Percentiles rank a stretch among this genome's conserved stretches.
phyloP scores from a whole-genome alignment of 1,140 invertebrate genomes.

The Drosophila azteca region DNA sequence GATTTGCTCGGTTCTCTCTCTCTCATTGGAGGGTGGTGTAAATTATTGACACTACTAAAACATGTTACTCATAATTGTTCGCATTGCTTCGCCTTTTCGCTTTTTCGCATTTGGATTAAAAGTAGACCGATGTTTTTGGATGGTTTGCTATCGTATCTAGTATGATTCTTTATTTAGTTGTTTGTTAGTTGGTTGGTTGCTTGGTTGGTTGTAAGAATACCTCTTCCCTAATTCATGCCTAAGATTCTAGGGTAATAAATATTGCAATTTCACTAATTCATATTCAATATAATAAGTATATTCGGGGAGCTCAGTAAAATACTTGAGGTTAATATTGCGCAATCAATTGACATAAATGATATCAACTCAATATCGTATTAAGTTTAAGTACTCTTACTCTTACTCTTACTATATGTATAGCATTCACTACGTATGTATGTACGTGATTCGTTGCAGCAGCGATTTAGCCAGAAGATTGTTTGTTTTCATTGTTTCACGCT shows the following conservation, averaged over 20 bases:
- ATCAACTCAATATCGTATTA: conserved; percentile 49
- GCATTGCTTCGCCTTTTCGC: conserved; percentile 36
- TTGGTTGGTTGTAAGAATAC: conserved; percentile 30
- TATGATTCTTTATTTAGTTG: no score
- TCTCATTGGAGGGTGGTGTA: conserved; percentile 55
- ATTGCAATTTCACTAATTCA: conserved; percentile 45
- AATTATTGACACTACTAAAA: conserved; percentile 79
- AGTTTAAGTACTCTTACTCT: conserved; percentile 33
- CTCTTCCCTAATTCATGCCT: conserved; percentile 38
- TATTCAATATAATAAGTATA: conserved; percentile 29
- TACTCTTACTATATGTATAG: conserved; percentile 27
- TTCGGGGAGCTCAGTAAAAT: conserved; percentile 53
- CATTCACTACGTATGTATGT: conserved; percentile 41
- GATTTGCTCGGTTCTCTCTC: conserved; percentile 11
- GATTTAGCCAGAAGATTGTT: conserved; percentile 55
- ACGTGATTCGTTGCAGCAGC: conserved; percentile 70
- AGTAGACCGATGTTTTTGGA: conserved; percentile 38
- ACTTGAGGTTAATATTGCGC: conserved; percentile 52
- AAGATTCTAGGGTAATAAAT: conserved; percentile 52
- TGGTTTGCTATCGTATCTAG: conserved; percentile 23
- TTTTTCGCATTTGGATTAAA: conserved; percentile 50
- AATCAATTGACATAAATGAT: conserved; percentile 62
- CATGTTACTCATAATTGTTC: conserved; percentile 64
- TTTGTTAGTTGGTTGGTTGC: not conserved
- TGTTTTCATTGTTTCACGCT: conserved; percentile 58